A percentile compares a stretch with the other conserved stretches of the same genome.
Conservation (phyloP, 2,113 vertebrate genomes). For the Lipotes vexillifer region DNA sequence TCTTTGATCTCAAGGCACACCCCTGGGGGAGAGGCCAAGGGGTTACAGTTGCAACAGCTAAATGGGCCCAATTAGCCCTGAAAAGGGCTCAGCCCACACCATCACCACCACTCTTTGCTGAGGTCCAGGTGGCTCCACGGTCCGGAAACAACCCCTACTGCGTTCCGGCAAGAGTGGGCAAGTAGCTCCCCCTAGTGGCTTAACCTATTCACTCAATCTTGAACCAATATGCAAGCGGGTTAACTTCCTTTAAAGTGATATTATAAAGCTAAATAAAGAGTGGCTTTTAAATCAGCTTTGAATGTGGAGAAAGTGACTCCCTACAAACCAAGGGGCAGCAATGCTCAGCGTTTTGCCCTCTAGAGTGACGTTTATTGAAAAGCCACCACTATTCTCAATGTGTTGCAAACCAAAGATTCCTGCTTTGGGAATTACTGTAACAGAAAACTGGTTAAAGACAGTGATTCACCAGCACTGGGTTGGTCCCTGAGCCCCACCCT, state of each 20-base stretch:
- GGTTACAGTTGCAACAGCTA: not conserved
- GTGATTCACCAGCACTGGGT: not conserved
- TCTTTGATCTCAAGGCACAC: not conserved
- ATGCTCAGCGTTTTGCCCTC: not conserved
- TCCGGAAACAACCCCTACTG: not conserved
- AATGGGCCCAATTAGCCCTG: too few relatives aligned
- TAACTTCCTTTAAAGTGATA: not conserved
- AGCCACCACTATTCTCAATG: not conserved
- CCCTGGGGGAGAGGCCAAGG: not conserved
- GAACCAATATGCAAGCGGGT: too few relatives aligned
- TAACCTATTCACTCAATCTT: not conserved
- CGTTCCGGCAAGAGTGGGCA: not conserved
- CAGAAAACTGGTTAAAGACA: not conserved
- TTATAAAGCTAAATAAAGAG: not conserved
- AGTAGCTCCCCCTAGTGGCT: slow-evolving; percentile 28
- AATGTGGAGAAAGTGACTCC: not conserved
- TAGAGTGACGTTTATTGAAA: not conserved
- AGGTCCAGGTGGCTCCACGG: not conserved
- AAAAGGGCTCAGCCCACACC: not conserved
- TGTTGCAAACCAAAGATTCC: not conserved
- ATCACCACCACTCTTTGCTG: not conserved
- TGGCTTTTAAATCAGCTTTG: not conserved
- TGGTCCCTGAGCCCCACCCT: not conserved
- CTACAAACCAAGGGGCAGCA: not conserved
- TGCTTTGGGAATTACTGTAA: not conserved